phyloP scores from a whole-genome alignment of 2,888 invertebrate genomes.

The Noctua comes region DNA sequence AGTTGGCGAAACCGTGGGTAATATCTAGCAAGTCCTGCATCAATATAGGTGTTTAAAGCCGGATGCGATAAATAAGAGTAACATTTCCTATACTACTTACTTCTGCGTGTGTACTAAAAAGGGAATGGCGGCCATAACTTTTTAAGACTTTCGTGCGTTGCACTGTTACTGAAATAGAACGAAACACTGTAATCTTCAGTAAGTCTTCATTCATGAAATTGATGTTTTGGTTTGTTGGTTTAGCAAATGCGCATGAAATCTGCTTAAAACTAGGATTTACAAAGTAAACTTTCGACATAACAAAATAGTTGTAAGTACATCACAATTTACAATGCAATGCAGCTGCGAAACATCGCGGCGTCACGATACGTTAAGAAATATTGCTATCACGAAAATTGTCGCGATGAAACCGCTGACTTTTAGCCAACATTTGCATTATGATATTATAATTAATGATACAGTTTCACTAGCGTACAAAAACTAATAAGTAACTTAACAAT shows the following conservation, averaged over 20 bases:
- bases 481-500: neutral
- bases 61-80: conserved; percentile 31
- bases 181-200: neutral
- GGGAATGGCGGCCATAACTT: neutral
- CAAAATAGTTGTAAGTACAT: conserved; percentile 70
- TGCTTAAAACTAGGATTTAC: conserved; percentile 44
- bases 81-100: conserved; percentile 22
- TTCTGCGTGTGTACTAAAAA: conserved; percentile 20
- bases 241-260: conserved; percentile 22
- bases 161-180: conserved; percentile 5
- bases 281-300: conserved; percentile 72
- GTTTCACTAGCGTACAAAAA: conserved; percentile 14
- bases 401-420: conserved; percentile 52
- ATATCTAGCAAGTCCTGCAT: neutral
- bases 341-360: conserved; percentile 79
- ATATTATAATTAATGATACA: conserved; percentile 6
- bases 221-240: conserved; percentile 30
- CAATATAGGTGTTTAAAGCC: conserved; percentile 1
- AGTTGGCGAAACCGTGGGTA: neutral
- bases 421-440: conserved; percentile 44
- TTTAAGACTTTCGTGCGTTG: conserved; percentile 21
- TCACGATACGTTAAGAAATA: conserved; percentile 82
- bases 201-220: conserved; percentile 35
- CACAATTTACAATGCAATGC: conserved; percentile 77
- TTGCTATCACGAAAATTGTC: conserved; percentile 75